Conservation (phyloP, 2,888 invertebrate species). For the Siphonodentalium dalli region DNA sequence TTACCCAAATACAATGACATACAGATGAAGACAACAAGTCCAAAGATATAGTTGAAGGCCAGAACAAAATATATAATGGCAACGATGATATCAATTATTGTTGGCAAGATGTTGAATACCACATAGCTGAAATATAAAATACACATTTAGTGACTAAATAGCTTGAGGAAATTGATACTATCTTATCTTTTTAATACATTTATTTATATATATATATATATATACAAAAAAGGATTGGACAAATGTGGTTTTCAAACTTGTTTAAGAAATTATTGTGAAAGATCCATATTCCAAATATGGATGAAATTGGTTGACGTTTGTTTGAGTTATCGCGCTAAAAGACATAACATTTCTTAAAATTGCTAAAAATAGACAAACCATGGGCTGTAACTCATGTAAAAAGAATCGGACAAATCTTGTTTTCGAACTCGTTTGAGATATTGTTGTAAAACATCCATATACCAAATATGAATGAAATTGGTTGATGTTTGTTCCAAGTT, state of each 20-base stretch:
- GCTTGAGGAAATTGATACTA: background rate
- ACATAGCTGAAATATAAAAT: constrained; percentile 69
- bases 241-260: background rate
- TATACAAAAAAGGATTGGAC: background rate
- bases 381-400: too few relatives aligned
- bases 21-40: constrained; percentile 90
- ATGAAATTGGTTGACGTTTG: too few relatives aligned
- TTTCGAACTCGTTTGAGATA: too few relatives aligned
- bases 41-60: constrained; percentile 92
- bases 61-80: constrained; percentile 88
- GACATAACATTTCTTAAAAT: too few relatives aligned
- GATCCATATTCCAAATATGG: too few relatives aligned
- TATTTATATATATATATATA: background rate
- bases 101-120: constrained; percentile 91
- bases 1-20: constrained; percentile 92
- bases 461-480: too few relatives aligned
- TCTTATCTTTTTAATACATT: background rate
- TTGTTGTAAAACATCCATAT: too few relatives aligned
- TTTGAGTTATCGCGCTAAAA: too few relatives aligned
- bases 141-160: background rate
- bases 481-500: too few relatives aligned
- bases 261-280: too few relatives aligned
- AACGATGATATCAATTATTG: constrained; percentile 88
- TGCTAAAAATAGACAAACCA: too few relatives aligned
- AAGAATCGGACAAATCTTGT: too few relatives aligned